phyloP scores from a whole-genome alignment of 2,888 invertebrate species.

The Stenichneumon culpator region DNA sequence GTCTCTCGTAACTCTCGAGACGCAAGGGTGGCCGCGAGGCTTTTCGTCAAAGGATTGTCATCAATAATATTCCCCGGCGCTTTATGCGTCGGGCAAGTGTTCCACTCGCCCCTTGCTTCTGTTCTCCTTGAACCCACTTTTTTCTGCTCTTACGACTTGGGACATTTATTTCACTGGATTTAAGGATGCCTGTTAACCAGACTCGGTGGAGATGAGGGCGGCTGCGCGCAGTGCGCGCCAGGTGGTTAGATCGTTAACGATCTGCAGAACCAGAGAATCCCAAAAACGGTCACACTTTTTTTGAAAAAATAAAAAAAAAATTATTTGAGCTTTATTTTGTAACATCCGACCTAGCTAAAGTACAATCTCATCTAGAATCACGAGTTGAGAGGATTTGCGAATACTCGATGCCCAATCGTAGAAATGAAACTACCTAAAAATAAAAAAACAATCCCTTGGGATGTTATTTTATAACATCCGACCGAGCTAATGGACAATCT shows the following conservation, averaged over 20 bases:
- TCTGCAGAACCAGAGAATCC: neutral
- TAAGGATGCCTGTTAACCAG: neutral
- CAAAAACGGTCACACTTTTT: neutral
- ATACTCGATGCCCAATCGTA: too few relatives aligned
- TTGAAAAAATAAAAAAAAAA: too few relatives aligned
- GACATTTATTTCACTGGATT: neutral
- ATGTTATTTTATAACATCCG: too few relatives aligned
- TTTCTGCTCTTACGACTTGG: neutral
- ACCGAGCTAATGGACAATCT: too few relatives aligned
- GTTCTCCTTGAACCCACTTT: neutral
- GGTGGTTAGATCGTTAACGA: neutral
- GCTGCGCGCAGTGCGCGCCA: neutral
- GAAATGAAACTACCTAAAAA: too few relatives aligned
- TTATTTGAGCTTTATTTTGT: too few relatives aligned
- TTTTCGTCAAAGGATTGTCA: constrained; percentile 39
- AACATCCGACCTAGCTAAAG: too few relatives aligned
- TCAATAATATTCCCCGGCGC: constrained; percentile 24
- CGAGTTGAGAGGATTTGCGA: too few relatives aligned
- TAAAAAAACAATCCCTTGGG: too few relatives aligned
- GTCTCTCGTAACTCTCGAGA: neutral
- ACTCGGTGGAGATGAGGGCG: neutral
- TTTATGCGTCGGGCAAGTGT: constrained; percentile 1
- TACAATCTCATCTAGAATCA: too few relatives aligned
- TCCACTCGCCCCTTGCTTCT: neutral
- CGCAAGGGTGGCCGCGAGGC: neutral